Evolutionary conservation across 1,140 invertebrate genomes (phyloP).

Genomic region (Gryon sp.): DNA sequence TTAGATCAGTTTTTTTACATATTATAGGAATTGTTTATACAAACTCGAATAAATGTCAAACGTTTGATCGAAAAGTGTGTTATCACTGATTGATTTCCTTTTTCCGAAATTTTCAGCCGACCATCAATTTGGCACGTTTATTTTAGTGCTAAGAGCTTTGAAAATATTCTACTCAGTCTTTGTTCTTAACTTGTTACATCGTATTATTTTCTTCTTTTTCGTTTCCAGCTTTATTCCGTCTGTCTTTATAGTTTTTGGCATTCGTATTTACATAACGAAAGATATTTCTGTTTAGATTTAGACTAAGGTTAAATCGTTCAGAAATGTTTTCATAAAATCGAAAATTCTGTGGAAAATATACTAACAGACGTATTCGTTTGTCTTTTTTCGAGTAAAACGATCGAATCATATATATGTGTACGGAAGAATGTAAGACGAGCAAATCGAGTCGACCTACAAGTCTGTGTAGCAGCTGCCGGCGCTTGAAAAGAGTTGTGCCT

Average conservation of each 20-base stretch:
- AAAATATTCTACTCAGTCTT: constrained; percentile 34
- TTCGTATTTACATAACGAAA: constrained; percentile 46
- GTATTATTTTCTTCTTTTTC: background rate
- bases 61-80: too few species aligned
- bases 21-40: constrained; percentile 32
- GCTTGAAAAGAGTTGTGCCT: constrained; percentile 63
- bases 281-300: constrained; percentile 21
- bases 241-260: constrained; percentile 16
- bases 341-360: constrained; percentile 25
- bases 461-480: constrained; percentile 73
- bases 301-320: constrained; percentile 13
- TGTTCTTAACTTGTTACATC: constrained; percentile 15
- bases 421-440: constrained; percentile 74
- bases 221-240: too few species aligned
- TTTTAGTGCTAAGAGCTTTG: constrained; percentile 41
- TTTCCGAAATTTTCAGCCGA: constrained; percentile 12
- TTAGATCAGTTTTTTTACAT: constrained; percentile 4
- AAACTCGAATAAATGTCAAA: constrained; percentile 18
- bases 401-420: constrained; percentile 66
- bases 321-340: constrained; percentile 41
- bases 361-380: constrained; percentile 55
- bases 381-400: constrained; percentile 51
- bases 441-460: constrained; percentile 66
- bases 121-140: constrained; percentile 36
- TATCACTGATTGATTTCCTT: constrained; percentile 12